These are phyloP conservation scores for Heliconius congener DNA, from an alignment of 1,140 invertebrate genomes.

Conservation along the genomic window DNA sequence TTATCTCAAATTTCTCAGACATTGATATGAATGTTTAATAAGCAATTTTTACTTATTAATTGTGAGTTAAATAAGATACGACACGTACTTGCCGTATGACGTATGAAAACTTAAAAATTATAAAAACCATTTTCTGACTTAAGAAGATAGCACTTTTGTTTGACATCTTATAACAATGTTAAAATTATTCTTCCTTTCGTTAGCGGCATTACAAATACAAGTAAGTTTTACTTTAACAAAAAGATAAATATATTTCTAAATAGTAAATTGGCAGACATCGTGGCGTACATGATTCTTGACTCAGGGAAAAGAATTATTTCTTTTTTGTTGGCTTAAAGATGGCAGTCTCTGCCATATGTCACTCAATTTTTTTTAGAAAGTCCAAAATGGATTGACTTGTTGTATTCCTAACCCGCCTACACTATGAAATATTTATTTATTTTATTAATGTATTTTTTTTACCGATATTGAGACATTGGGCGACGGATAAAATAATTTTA, in stretches of 20 bases:
- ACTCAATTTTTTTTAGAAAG: no score
- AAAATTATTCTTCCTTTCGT: conserved; percentile 16
- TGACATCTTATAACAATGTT: background rate
- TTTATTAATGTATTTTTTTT: no score
- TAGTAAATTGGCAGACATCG: no score
- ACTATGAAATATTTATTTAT: no score
- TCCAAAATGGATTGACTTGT: no score
- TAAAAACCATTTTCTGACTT: background rate
- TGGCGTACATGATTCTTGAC: no score
- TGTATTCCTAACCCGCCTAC: no score
- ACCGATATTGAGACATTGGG: no score
- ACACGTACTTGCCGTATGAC: background rate
- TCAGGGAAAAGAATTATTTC: no score
- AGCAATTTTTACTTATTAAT: background rate
- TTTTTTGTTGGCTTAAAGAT: no score
- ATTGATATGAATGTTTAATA: background rate
- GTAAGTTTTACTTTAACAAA: conserved; percentile 16
- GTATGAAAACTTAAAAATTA: background rate
- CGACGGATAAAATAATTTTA: no score
- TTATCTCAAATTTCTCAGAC: background rate
- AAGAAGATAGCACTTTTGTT: background rate
- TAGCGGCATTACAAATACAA: conserved; percentile 17
- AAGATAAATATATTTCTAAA: background rate
- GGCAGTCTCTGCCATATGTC: no score
- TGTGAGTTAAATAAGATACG: background rate